These are phyloP conservation scores for Microtus montanus DNA, from an alignment of 2,113 vertebrate species.

Conservation along the genomic window DNA sequence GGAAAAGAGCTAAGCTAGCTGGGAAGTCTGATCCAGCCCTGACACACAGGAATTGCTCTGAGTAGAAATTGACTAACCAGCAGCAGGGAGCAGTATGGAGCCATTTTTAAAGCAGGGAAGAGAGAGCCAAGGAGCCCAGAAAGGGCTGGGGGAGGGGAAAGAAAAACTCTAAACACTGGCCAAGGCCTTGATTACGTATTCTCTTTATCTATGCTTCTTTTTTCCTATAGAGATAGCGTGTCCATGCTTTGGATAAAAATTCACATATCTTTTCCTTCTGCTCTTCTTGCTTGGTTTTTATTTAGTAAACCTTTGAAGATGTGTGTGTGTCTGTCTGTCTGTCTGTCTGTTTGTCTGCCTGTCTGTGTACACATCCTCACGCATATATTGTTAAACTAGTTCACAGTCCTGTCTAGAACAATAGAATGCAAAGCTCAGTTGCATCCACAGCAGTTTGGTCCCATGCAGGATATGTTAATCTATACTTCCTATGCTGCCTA, in stretches of 20 bases:
- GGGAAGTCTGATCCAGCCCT: background rate
- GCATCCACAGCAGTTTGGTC: background rate
- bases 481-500: constrained; percentile 30
- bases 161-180: constrained; percentile 49
- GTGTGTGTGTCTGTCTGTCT: background rate
- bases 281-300: background rate
- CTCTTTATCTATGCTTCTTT: constrained; percentile 43
- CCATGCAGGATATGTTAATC: background rate
- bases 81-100: constrained; percentile 88
- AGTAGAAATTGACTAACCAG: constrained; percentile 67
- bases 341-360: no score
- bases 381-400: background rate
- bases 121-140: constrained; percentile 11
- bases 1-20: background rate
- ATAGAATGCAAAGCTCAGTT: fast-evolving
- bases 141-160: constrained; percentile 50
- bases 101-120: constrained; percentile 73
- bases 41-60: background rate
- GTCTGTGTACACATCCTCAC: no score
- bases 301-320: background rate
- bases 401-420: background rate
- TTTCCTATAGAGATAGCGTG: constrained; percentile 4
- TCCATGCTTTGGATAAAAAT: constrained; percentile 35
- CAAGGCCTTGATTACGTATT: constrained; percentile 63
- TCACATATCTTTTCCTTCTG: background rate